Evolutionary conservation across 2,888 invertebrate species (phyloP).

Genomic region (Monoplex corrugatus): DNA sequence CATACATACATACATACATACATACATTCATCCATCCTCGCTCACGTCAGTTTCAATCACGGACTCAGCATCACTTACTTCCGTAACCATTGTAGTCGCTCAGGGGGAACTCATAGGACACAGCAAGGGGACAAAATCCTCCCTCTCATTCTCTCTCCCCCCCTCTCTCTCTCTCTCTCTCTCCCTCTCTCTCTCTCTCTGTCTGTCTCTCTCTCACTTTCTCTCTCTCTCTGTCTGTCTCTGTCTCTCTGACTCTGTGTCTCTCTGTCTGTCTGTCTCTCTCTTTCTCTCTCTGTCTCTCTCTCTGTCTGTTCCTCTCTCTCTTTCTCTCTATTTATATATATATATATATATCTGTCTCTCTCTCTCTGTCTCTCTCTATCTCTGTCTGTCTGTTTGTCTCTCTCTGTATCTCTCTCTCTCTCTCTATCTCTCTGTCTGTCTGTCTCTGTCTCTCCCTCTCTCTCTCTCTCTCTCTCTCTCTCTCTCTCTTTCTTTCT

Average conservation of each 20-base stretch:
- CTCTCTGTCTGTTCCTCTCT: too few relatives aligned
- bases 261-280: slow-evolving; percentile 3
- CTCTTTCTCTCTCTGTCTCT: slow-evolving; percentile 18
- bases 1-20: too few relatives aligned
- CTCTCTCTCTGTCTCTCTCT: not conserved
- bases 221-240: not conserved
- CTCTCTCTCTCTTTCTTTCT: not conserved
- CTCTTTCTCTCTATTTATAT: too few relatives aligned
- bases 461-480: not conserved
- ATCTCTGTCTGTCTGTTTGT: not conserved
- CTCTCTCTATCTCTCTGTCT: too few relatives aligned
- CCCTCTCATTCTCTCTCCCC: too few relatives aligned
- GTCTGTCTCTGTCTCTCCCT: not conserved
- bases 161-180: not conserved
- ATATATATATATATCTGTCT: not conserved
- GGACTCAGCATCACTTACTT: too few relatives aligned
- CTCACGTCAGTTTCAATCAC: too few relatives aligned
- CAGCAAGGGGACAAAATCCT: too few relatives aligned
- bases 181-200: not conserved
- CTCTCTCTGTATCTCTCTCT: too few relatives aligned
- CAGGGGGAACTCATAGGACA: too few relatives aligned
- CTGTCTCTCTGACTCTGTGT: not conserved
- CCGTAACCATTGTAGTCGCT: too few relatives aligned
- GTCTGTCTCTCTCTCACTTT: not conserved
- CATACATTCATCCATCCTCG: too few relatives aligned